Evolutionary conservation across 2,797 vertebrate genomes (phyloP).

Genomic region (Chelon labrosus): DNA sequence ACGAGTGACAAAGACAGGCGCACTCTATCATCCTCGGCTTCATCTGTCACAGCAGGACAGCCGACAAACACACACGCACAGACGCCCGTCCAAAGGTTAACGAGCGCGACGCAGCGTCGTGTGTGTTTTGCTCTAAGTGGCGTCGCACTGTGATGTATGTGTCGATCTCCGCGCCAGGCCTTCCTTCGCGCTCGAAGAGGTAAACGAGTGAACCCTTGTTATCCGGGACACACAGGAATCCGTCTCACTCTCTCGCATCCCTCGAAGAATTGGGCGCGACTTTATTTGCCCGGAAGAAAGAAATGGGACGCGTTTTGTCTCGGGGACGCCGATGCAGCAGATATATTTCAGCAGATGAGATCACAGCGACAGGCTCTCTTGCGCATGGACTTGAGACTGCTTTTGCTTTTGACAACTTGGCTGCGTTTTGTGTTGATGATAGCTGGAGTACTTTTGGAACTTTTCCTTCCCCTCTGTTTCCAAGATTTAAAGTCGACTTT

Average conservation of each 20-base stretch:
- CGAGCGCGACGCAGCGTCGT: slow-evolving; percentile 18
- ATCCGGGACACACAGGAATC: slow-evolving; percentile 25
- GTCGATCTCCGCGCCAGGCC: slow-evolving; percentile 5
- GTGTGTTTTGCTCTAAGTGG: slow-evolving; percentile 58
- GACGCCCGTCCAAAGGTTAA: slow-evolving; percentile 65
- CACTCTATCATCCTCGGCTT: slow-evolving; percentile 60
- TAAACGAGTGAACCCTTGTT: slow-evolving; percentile 34
- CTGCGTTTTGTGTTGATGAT: slow-evolving; percentile 14
- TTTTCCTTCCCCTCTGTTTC: neutral
- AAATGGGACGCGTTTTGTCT: slow-evolving; percentile 39
- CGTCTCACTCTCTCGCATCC: slow-evolving; percentile 16
- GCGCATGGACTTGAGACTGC: neutral
- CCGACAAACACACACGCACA: slow-evolving; percentile 32
- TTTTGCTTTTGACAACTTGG: slow-evolving; percentile 19
- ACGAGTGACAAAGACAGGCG: slow-evolving; percentile 22
- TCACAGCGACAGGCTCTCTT: slow-evolving; percentile 42
- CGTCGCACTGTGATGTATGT: slow-evolving; percentile 52
- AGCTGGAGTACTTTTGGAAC: slow-evolving; percentile 12
- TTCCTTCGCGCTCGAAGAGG: slow-evolving; percentile 25
- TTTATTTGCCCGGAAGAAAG: slow-evolving; percentile 55
- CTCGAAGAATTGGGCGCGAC: slow-evolving; percentile 41
- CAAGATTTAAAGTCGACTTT: neutral
- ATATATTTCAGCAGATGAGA: slow-evolving; percentile 41
- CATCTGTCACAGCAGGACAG: slow-evolving; percentile 53
- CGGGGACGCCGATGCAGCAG: slow-evolving; percentile 42